A percentile compares a stretch with the other conserved stretches of the same genome.
Evolutionary conservation across 2,113 vertebrate species (phyloP).

Genomic region (Ginglymostoma cirratum): DNA sequence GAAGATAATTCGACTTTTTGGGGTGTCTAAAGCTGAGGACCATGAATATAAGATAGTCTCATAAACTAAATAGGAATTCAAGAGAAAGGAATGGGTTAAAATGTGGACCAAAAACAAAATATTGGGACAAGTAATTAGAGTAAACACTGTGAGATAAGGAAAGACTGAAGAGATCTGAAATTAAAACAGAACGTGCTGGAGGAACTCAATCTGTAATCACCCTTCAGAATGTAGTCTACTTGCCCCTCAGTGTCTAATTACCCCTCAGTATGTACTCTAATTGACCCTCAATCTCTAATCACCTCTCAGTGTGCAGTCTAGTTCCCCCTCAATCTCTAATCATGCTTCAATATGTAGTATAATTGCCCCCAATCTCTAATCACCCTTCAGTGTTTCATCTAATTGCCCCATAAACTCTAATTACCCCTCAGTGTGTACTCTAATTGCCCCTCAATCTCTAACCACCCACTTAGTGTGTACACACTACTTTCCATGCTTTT

Average conservation of each 20-base stretch:
- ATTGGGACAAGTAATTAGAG: not conserved
- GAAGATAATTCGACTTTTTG: not conserved
- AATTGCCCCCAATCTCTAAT: no score
- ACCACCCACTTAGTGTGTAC: not conserved
- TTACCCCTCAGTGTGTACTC: not conserved
- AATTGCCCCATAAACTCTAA: no score
- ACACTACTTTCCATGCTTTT: constrained; percentile 34
- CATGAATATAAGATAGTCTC: not conserved
- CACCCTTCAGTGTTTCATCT: no score
- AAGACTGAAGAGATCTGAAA: no score
- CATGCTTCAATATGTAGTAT: not conserved
- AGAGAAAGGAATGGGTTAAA: not conserved
- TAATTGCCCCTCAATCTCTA: not conserved
- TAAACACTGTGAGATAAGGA: no score
- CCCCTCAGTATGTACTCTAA: not conserved
- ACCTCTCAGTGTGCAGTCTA: not conserved
- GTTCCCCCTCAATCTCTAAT: no score
- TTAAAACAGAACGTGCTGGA: no score
- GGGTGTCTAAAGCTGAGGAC: not conserved
- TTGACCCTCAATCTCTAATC: not conserved
- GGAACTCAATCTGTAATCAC: not conserved
- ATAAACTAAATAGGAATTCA: not conserved
- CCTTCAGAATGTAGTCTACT: not conserved
- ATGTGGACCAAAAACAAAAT: not conserved
- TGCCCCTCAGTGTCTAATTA: not conserved